These are phyloP conservation scores for Drosophila nigricruria DNA, from an alignment of 2,888 invertebrate species.

Conservation along the genomic window DNA sequence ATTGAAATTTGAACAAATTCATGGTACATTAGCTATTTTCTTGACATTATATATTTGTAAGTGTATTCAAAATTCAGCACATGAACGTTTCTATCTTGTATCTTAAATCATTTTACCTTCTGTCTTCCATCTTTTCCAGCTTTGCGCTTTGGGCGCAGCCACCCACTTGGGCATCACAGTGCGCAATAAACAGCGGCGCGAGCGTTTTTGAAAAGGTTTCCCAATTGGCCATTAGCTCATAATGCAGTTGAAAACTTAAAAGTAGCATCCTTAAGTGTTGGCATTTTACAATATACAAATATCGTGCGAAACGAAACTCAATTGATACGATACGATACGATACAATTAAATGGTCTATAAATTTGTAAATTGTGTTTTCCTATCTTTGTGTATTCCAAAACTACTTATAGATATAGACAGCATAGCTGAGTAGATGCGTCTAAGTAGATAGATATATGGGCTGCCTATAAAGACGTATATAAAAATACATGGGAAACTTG, in stretches of 20 bases:
- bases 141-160: constrained; percentile 72
- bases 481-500: constrained; percentile 54
- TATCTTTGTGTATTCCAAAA: constrained; percentile 26
- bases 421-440: constrained; percentile 30
- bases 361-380: constrained; percentile 25
- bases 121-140: constrained; percentile 45
- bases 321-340: constrained; percentile 17
- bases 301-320: constrained; percentile 29
- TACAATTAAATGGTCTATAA: constrained; percentile 39
- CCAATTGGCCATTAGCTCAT: constrained; percentile 18
- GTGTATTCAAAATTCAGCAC: constrained; percentile 1
- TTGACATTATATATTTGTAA: neutral
- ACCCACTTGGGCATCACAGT: constrained; percentile 78
- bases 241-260: constrained; percentile 20
- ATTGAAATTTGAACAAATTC: no score
- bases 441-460: constrained; percentile 47
- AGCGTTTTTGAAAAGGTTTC: constrained; percentile 59
- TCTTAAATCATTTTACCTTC: constrained; percentile 19
- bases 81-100: neutral
- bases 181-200: constrained; percentile 79
- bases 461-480: constrained; percentile 67
- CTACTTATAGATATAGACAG: constrained; percentile 26
- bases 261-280: constrained; percentile 37
- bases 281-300: constrained; percentile 35
- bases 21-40: no score